A percentile compares a stretch with the other conserved stretches of the same genome.
These are phyloP conservation scores for Oenanthe oenanthe DNA, from an alignment of 2,113 vertebrate species.

Conservation along the genomic window DNA sequence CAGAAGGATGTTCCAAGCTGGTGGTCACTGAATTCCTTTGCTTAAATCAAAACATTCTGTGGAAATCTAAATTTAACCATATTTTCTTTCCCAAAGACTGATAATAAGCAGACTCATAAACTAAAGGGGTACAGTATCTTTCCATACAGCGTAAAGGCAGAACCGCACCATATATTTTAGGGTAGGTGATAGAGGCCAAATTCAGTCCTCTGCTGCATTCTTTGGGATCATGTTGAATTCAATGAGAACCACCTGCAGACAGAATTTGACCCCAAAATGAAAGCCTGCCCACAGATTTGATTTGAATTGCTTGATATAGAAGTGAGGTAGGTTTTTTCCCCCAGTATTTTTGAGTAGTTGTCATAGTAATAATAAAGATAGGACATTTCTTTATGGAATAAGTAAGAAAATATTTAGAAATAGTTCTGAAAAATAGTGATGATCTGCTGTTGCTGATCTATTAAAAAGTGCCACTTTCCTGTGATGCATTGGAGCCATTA, in stretches of 20 bases:
- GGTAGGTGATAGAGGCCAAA: conserved; percentile 36
- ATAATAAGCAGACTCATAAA: conserved; percentile 47
- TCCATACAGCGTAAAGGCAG: conserved; percentile 14
- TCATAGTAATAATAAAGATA: neutral
- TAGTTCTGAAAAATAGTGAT: neutral
- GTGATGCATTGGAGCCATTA: neutral
- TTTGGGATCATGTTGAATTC: conserved; percentile 32
- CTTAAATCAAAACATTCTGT: conserved; percentile 61
- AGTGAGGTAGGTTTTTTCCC: neutral
- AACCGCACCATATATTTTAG: neutral
- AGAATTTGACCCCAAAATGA: conserved; percentile 15
- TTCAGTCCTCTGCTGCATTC: conserved; percentile 24
- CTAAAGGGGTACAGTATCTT: conserved; percentile 20
- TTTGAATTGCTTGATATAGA: conserved; percentile 23
- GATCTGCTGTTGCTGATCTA: neutral
- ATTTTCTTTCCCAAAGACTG: conserved; percentile 18
- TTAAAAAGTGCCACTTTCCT: neutral
- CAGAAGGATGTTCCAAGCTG: conserved; percentile 43
- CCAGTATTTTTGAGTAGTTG: neutral
- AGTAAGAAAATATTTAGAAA: neutral
- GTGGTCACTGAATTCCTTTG: conserved; percentile 51
- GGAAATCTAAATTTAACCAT: conserved; percentile 50
- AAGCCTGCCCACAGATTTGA: conserved; percentile 6
- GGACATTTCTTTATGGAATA: neutral
- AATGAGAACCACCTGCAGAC: conserved; percentile 43